Percentiles rank a stretch among this genome's conserved stretches.
phyloP scores from a whole-genome alignment of 2,888 invertebrate genomes.

The Agrotis puta region DNA sequence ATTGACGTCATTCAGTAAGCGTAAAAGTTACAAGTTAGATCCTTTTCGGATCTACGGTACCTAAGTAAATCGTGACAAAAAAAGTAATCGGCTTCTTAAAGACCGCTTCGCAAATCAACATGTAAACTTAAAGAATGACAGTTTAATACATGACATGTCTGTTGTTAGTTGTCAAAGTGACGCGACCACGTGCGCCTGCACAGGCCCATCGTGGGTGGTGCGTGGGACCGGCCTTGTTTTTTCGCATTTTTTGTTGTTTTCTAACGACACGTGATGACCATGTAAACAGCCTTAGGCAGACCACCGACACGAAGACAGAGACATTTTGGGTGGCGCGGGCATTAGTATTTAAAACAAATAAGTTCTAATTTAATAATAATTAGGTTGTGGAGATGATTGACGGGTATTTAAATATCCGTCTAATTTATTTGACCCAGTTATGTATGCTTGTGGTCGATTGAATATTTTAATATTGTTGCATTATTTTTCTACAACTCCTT shows the following conservation, averaged over 20 bases:
- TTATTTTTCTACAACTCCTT: background rate
- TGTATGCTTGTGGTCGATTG: background rate
- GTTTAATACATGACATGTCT: constrained; percentile 33
- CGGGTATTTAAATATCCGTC: constrained; percentile 34
- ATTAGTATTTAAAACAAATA: constrained; percentile 52
- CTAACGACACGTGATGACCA: constrained; percentile 76
- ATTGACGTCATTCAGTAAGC: background rate
- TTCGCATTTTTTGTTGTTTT: constrained; percentile 66
- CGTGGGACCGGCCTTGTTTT: constrained; percentile 51
- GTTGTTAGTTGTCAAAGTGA: constrained; percentile 61
- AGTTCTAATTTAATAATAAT: constrained; percentile 24
- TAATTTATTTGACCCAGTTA: constrained; percentile 32
- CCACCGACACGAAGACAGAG: constrained; percentile 58
- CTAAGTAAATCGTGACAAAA: background rate
- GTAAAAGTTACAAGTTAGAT: background rate
- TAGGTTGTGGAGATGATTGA: constrained; percentile 34
- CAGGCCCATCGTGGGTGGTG: constrained; percentile 70
- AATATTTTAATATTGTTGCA: background rate
- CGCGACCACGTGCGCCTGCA: constrained; percentile 70
- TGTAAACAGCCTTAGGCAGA: constrained; percentile 72
- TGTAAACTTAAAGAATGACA: constrained; percentile 36
- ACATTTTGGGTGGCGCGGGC: constrained; percentile 42
- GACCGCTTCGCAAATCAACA: constrained; percentile 13
- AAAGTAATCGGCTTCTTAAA: background rate
- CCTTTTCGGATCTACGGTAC: too few relatives aligned